phyloP scores from a whole-genome alignment of 2,797 vertebrate genomes.

The Onychomys torridus region DNA sequence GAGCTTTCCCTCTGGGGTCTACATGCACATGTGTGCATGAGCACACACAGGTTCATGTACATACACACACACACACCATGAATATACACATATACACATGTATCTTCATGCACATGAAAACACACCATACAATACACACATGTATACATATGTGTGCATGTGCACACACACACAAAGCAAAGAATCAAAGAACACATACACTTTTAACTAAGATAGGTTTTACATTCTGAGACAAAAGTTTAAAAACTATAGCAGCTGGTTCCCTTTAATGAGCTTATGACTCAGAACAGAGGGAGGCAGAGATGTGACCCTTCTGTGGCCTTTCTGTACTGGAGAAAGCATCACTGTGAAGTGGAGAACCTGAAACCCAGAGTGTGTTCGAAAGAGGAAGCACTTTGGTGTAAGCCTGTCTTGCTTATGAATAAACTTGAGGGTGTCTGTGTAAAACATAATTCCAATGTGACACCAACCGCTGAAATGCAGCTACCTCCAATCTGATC shows the following conservation, averaged over 20 bases:
- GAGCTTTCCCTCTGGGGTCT: neutral
- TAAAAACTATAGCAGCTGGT: neutral
- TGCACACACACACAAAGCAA: neutral
- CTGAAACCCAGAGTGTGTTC: neutral
- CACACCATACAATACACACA: neutral
- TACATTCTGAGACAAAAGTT: neutral
- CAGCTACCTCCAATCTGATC: neutral
- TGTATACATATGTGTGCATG: no score
- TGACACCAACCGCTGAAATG: neutral
- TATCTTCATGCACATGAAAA: no score
- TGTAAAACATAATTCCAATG: neutral
- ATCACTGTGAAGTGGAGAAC: neutral
- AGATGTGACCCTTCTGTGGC: neutral
- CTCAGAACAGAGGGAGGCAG: neutral
- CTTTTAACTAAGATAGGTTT: conserved; percentile 18
- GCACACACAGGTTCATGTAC: neutral
- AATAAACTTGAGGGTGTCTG: neutral
- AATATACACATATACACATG: neutral
- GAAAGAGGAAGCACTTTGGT: neutral
- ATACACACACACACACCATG: no score
- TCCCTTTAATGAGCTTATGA: neutral
- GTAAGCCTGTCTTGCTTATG: neutral
- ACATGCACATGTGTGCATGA: neutral
- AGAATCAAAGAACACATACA: neutral
- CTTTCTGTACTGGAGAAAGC: neutral